phyloP scores from a whole-genome alignment of 2,797 vertebrate genomes.

The Bovichtus diacanthus region DNA sequence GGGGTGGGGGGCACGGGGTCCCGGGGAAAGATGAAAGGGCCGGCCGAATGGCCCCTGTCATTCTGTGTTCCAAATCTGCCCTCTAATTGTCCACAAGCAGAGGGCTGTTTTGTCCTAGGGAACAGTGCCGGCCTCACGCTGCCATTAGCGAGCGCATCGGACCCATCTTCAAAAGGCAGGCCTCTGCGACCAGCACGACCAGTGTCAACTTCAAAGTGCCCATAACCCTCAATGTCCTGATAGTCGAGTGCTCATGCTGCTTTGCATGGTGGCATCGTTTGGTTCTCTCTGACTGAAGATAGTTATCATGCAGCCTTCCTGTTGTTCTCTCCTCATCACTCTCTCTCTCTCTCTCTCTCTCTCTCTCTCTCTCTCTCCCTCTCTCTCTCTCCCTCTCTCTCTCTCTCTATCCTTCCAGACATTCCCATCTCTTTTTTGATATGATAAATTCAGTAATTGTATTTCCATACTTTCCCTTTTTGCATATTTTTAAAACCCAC shows the following conservation, averaged over 20 bases:
- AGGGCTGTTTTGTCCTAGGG: conserved; percentile 82
- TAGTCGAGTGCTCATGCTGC: conserved; percentile 73
- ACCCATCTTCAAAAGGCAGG: conserved; percentile 83
- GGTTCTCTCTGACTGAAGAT: conserved; percentile 52
- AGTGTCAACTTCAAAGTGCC: conserved; percentile 84
- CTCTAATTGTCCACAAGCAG: conserved; percentile 87
- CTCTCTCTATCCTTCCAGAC: conserved; percentile 13
- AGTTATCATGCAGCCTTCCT: conserved; percentile 40
- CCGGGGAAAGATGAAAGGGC: conserved; percentile 80
- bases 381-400: too few relatives aligned
- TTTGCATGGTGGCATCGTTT: conserved; percentile 69
- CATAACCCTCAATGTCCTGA: conserved; percentile 71
- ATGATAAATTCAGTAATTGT: not conserved
- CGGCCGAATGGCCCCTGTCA: conserved; percentile 81
- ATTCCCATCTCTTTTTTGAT: conserved; percentile 2
- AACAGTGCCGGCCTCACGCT: conserved; percentile 82
- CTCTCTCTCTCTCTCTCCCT: too few relatives aligned
- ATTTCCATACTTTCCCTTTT: not conserved
- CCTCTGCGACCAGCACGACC: conserved; percentile 72
- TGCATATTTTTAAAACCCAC: not conserved
- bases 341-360: not conserved
- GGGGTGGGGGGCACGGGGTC: conserved; percentile 62
- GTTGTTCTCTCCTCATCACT: conserved; percentile 2
- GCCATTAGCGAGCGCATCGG: conserved; percentile 85
- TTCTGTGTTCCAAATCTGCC: conserved; percentile 83